A percentile compares a stretch with the other conserved stretches of the same genome.
Conservation (phyloP, 2,797 vertebrate genomes). For the Chaenodraco wilsoni region DNA sequence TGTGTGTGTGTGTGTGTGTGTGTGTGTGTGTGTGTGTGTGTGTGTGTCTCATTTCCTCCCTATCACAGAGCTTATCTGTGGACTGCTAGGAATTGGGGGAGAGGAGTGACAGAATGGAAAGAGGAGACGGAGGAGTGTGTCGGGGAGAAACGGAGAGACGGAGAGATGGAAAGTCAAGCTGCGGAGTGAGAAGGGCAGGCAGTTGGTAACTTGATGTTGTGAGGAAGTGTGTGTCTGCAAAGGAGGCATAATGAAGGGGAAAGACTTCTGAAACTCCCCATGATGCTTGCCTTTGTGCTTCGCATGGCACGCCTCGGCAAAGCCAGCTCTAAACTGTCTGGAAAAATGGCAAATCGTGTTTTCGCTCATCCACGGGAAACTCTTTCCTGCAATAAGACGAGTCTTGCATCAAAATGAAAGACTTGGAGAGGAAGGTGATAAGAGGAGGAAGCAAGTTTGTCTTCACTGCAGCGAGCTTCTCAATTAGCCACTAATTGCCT, state of each 20-base stretch:
- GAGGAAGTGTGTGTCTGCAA: conserved; percentile 42
- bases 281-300: conserved; percentile 34
- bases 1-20: too few relatives aligned
- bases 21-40: conserved; percentile 1
- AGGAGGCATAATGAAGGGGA: conserved; percentile 53
- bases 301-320: conserved; percentile 13
- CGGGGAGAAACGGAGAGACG: conserved; percentile 48
- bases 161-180: conserved; percentile 77
- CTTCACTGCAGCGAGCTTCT: conserved; percentile 70
- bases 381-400: conserved; percentile 14
- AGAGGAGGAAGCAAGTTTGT: conserved; percentile 53
- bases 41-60: conserved; percentile 53
- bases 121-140: conserved; percentile 61
- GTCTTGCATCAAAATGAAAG: conserved; percentile 29
- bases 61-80: conserved; percentile 67
- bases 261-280: conserved; percentile 41
- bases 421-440: conserved; percentile 3
- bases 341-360: too few relatives aligned
- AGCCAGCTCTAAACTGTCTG: too few relatives aligned
- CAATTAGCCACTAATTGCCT: conserved; percentile 81
- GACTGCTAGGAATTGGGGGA: conserved; percentile 63
- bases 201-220: conserved; percentile 67
- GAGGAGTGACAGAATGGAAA: conserved; percentile 72
- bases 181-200: conserved; percentile 84
- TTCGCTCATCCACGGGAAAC: conserved; percentile 9